Conservation (phyloP, 2,797 vertebrate species). For the Perdix hodgsoniae region DNA sequence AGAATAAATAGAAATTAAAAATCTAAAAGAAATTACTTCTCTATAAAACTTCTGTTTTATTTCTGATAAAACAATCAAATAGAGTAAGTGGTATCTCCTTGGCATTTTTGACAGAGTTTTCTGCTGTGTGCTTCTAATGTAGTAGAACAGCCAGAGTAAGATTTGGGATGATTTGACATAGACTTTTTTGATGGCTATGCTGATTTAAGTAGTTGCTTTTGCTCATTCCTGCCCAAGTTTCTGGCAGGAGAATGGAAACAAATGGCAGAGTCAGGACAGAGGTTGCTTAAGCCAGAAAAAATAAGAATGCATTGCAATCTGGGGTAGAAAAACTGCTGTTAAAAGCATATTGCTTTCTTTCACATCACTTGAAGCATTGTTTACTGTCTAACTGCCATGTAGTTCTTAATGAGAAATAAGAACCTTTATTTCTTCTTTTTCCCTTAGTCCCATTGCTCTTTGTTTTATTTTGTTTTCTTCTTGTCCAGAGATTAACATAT, state of each 20-base stretch:
- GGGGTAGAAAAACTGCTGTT: slow-evolving; percentile 6
- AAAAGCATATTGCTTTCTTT: neutral
- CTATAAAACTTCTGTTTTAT: neutral
- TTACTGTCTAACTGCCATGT: neutral
- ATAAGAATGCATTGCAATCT: slow-evolving; percentile 32
- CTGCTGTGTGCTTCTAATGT: neutral
- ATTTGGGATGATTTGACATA: slow-evolving; percentile 33
- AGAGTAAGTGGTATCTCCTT: neutral
- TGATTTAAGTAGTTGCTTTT: slow-evolving; percentile 57
- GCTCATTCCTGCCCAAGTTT: slow-evolving; percentile 42
- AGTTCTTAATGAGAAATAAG: neutral
- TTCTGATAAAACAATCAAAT: neutral
- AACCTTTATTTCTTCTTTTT: neutral
- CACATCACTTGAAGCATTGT: neutral
- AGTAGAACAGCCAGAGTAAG: neutral
- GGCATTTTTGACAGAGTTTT: neutral
- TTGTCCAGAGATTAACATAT: slow-evolving; percentile 93
- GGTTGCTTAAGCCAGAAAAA: slow-evolving; percentile 16
- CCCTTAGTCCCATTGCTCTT: neutral
- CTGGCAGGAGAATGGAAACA: slow-evolving; percentile 44
- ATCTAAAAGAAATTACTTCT: neutral
- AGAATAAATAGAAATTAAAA: neutral
- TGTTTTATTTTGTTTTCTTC: neutral
- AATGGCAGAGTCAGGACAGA: slow-evolving; percentile 38
- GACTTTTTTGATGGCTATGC: slow-evolving; percentile 34